A percentile compares a stretch with the other conserved stretches of the same genome.
Conservation (phyloP, 2,113 vertebrate genomes). For the Astatotilapia flaviijosephi region DNA sequence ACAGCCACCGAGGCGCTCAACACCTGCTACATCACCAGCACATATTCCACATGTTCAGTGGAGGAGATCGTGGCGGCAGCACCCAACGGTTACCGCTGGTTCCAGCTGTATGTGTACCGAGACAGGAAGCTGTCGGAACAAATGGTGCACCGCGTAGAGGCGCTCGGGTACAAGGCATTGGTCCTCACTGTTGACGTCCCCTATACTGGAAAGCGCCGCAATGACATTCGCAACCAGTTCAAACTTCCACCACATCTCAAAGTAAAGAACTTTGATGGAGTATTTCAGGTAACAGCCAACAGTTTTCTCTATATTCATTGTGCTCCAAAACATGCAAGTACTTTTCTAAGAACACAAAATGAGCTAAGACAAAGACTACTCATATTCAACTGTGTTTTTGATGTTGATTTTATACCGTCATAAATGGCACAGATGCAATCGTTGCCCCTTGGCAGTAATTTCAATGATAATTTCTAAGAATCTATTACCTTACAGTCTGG, state of each 20-base stretch:
- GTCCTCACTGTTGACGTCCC: constrained; percentile 87
- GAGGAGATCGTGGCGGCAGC: constrained; percentile 83
- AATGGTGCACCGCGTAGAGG: constrained; percentile 79
- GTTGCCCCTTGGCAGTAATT: neutral
- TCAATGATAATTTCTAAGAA: neutral
- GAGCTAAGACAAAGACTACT: neutral
- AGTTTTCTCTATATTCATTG: neutral
- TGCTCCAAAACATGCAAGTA: neutral
- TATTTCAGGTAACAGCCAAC: constrained; percentile 74
- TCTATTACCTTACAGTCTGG: neutral
- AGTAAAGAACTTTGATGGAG: constrained; percentile 80
- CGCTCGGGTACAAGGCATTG: constrained; percentile 83
- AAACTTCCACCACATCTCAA: constrained; percentile 77
- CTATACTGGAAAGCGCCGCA: constrained; percentile 80
- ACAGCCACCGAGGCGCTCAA: constrained; percentile 78
- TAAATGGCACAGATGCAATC: neutral
- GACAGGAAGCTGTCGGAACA: constrained; percentile 79
- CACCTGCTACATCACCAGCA: constrained; percentile 86
- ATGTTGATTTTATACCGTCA: neutral
- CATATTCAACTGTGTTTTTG: neutral
- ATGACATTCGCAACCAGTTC: constrained; percentile 83
- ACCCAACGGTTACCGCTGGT: constrained; percentile 81
- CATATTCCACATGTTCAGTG: constrained; percentile 81
- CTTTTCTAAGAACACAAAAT: neutral
- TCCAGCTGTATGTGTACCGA: constrained; percentile 88